Evolutionary conservation across 2,888 invertebrate species (phyloP).

Genomic region (Cerastis leucographa): DNA sequence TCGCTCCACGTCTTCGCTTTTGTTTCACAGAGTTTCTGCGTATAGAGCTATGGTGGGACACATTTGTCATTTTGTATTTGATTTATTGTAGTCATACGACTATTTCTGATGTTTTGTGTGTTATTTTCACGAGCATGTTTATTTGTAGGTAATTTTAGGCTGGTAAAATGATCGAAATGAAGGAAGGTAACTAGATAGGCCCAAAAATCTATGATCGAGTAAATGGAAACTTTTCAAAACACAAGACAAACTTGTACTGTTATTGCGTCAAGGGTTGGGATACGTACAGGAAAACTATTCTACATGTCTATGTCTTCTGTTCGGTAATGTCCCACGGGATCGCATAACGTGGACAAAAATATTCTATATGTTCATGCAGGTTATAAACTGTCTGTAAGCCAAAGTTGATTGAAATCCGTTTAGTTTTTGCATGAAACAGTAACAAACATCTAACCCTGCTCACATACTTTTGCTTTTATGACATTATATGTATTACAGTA

Average conservation of each 20-base stretch:
- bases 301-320: too few species aligned
- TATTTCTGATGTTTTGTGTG: slow-evolving; percentile 24
- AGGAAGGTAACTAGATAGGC: neutral
- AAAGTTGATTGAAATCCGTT: neutral
- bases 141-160: slow-evolving; percentile 8
- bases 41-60: slow-evolving; percentile 30
- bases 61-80: slow-evolving; percentile 59
- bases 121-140: neutral
- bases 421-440: neutral
- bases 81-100: slow-evolving; percentile 46
- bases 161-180: neutral
- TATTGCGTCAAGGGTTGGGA: neutral
- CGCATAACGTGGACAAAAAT: neutral
- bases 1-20: slow-evolving; percentile 51
- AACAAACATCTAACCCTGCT: neutral
- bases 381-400: neutral
- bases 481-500: too few species aligned
- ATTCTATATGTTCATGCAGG: neutral
- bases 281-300: too few species aligned
- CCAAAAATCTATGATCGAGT: neutral
- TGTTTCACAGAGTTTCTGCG: slow-evolving; percentile 48
- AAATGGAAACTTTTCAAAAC: neutral
- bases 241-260: neutral
- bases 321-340: neutral
- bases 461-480: neutral